Conservation (phyloP, 2,888 invertebrate species). For the Drosophila paranaensis region DNA sequence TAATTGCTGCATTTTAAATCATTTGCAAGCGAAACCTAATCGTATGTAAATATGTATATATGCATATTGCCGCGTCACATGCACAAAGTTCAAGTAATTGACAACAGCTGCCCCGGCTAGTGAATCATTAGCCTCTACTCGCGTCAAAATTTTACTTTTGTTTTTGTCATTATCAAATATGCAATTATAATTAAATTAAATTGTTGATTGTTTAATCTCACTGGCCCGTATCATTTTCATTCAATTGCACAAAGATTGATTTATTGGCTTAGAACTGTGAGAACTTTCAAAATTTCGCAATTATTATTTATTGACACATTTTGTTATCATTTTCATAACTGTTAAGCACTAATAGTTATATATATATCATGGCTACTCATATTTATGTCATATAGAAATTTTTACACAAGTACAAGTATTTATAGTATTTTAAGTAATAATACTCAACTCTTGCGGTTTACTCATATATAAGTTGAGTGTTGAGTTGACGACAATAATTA, state of each 20-base stretch:
- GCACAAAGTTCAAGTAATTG: slow-evolving; percentile 41
- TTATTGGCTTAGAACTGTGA: neutral
- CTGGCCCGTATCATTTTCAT: neutral
- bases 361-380: neutral
- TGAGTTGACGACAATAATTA: neutral
- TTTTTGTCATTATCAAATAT: slow-evolving; percentile 16
- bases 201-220: slow-evolving; percentile 23
- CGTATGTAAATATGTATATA: neutral
- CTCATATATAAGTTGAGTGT: neutral
- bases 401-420: neutral
- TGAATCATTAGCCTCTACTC: slow-evolving; percentile 50
- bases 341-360: slow-evolving; percentile 3
- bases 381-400: neutral
- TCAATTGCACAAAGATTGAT: neutral
- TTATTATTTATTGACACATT: neutral
- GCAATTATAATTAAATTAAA: slow-evolving; percentile 16
- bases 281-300: slow-evolving; percentile 12
- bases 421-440: neutral
- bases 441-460: neutral
- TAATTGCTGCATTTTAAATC: slow-evolving; percentile 23
- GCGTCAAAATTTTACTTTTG: neutral
- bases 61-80: slow-evolving; percentile 17
- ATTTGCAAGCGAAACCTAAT: slow-evolving; percentile 12
- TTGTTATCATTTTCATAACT: slow-evolving; percentile 13
- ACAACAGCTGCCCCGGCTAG: slow-evolving; percentile 19